phyloP scores from a whole-genome alignment of 2,113 vertebrate genomes.

The Mirza zaza region DNA sequence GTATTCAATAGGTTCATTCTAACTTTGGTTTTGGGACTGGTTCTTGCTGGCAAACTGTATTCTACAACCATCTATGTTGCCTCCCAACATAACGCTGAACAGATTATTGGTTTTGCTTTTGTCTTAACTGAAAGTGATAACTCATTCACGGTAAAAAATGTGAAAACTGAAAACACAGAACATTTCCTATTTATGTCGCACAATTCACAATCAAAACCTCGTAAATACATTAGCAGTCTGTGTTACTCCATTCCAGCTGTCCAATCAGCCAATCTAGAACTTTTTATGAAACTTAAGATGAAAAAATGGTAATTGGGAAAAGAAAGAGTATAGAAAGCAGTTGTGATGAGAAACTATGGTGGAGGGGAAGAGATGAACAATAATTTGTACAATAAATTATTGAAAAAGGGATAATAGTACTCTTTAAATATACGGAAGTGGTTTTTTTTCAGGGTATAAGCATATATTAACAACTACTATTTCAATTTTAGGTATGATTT shows the following conservation, averaged over 20 bases:
- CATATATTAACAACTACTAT: neutral
- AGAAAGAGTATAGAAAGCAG: neutral
- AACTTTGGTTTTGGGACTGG: neutral
- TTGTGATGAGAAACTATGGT: slow-evolving; percentile 9
- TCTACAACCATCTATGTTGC: neutral
- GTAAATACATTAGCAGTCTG: neutral
- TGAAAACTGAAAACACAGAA: neutral
- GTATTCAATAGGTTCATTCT: neutral
- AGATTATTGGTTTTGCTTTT: neutral
- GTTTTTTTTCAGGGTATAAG: slow-evolving; percentile 6
- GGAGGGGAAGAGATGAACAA: neutral
- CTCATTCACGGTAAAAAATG: neutral
- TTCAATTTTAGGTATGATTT: slow-evolving; percentile 23
- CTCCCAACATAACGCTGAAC: neutral
- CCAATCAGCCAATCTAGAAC: neutral
- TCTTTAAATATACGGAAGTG: slow-evolving; percentile 7
- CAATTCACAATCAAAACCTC: neutral
- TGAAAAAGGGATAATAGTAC: slow-evolving; percentile 28
- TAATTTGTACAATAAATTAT: neutral
- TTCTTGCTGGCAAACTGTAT: neutral
- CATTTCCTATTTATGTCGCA: neutral
- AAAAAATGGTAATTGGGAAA: neutral
- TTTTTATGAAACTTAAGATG: neutral
- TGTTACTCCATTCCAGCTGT: neutral
- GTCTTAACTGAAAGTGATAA: neutral